phyloP scores from a whole-genome alignment of 2,888 invertebrate species.

The Leistus spinibarbis region DNA sequence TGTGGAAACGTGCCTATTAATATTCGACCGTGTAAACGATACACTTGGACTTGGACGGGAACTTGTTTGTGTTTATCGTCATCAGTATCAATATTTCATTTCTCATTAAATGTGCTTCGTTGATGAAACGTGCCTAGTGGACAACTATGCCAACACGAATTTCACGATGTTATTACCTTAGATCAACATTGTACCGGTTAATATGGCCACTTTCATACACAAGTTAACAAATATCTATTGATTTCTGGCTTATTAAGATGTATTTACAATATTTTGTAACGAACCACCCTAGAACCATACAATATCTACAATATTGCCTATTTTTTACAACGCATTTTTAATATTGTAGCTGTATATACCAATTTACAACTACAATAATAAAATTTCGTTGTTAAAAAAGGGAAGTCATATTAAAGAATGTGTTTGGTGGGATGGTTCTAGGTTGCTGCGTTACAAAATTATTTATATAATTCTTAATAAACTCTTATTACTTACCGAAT shows the following conservation, averaged over 20 bases:
- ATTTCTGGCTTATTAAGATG: neutral
- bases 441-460: too few relatives aligned
- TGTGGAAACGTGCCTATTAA: conserved; percentile 12
- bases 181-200: neutral
- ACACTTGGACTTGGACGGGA: conserved; percentile 8
- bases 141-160: neutral
- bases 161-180: neutral
- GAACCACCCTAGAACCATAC: too few relatives aligned
- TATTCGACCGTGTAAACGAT: conserved; percentile 25
- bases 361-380: too few relatives aligned
- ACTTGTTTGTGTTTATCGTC: conserved; percentile 25
- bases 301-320: too few relatives aligned
- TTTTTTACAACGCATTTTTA: too few relatives aligned
- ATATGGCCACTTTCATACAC: neutral
- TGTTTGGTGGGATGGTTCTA: too few relatives aligned
- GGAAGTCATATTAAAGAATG: too few relatives aligned
- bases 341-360: too few relatives aligned
- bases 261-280: neutral
- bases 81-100: conserved; percentile 36
- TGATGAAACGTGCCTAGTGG: conserved; percentile 18
- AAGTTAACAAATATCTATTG: neutral
- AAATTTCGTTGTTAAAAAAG: too few relatives aligned
- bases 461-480: too few relatives aligned
- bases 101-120: conserved; percentile 15
- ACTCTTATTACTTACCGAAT: too few relatives aligned